phyloP scores from a whole-genome alignment of 1,140 invertebrate genomes.

The Microvelia longipes region DNA sequence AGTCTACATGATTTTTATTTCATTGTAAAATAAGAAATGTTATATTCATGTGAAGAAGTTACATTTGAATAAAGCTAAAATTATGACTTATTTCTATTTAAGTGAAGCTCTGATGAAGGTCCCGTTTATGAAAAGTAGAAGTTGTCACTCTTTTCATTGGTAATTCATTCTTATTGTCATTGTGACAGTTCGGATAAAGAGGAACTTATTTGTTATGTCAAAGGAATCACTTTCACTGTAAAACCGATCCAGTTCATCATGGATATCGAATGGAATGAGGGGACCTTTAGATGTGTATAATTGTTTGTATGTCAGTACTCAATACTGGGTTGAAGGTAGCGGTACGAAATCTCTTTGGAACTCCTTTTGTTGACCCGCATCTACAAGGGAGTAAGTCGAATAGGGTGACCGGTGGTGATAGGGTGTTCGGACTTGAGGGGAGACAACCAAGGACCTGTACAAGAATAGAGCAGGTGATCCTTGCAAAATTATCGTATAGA shows the following conservation, averaged over 20 bases:
- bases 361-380: neutral
- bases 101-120: too few species aligned
- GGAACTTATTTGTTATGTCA: neutral
- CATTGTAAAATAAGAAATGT: too few species aligned
- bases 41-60: too few species aligned
- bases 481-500: neutral
- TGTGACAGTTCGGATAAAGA: too few species aligned
- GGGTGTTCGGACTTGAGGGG: neutral
- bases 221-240: neutral
- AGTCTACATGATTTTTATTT: too few species aligned
- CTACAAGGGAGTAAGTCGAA: neutral
- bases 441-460: neutral
- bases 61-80: too few species aligned
- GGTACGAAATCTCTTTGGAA: neutral
- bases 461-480: neutral
- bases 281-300: neutral
- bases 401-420: neutral
- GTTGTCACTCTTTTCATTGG: too few species aligned
- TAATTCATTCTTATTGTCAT: too few species aligned
- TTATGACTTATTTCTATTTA: too few species aligned
- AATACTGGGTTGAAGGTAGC: neutral
- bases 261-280: neutral
- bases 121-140: too few species aligned
- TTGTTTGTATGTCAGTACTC: neutral
- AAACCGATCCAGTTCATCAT: neutral